These are phyloP conservation scores for Apis dorsata DNA, from an alignment of 1,140 invertebrate genomes.

Conservation along the genomic window DNA sequence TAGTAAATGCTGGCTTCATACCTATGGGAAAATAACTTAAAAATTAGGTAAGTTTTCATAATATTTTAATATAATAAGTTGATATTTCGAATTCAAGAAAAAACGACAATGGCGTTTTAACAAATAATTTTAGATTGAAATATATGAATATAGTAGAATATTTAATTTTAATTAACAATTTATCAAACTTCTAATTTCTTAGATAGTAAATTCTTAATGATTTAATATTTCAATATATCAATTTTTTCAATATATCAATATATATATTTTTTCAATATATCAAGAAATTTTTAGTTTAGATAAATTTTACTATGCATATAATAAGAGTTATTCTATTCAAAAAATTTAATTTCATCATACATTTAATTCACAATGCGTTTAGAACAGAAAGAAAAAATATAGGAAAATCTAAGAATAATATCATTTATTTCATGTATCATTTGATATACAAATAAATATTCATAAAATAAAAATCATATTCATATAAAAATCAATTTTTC, in stretches of 20 bases:
- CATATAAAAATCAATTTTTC: slow-evolving; percentile 5
- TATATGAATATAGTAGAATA: neutral
- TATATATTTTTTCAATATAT: no score
- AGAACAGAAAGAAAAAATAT: neutral
- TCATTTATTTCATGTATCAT: neutral
- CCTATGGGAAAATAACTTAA: neutral
- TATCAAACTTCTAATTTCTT: neutral
- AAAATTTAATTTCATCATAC: neutral
- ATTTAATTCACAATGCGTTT: neutral
- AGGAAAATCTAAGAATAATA: neutral
- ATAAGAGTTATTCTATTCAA: no score
- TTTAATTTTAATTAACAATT: neutral
- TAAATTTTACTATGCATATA: no score
- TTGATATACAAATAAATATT: slow-evolving; percentile 21
- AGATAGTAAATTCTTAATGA: neutral
- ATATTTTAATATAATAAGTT: neutral
- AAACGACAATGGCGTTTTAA: neutral
- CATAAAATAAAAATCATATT: slow-evolving; percentile 21
- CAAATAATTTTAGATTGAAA: neutral
- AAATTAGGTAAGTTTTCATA: neutral
- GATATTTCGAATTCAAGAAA: neutral
- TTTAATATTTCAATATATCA: no score
- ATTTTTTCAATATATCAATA: no score
- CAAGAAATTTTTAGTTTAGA: no score
- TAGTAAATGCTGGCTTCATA: neutral